Conservation (phyloP, 2,113 vertebrate species). For the Limanda limanda region DNA sequence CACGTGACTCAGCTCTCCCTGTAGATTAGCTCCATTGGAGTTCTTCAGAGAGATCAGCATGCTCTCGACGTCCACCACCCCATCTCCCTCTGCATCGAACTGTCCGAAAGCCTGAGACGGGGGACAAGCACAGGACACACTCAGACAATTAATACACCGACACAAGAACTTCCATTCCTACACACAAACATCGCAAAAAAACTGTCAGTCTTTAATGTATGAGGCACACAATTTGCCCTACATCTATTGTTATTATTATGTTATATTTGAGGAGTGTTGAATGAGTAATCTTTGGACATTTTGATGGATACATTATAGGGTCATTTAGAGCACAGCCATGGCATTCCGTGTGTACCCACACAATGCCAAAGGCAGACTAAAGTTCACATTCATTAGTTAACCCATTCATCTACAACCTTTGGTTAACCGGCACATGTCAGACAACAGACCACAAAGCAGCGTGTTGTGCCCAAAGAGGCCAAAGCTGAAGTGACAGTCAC, state of each 20-base stretch:
- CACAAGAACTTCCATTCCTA: too few relatives aligned
- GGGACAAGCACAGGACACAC: not conserved
- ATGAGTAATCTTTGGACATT: too few relatives aligned
- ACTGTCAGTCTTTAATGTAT: too few relatives aligned
- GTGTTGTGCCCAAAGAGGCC: slow-evolving; percentile 13
- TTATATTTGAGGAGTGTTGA: too few relatives aligned
- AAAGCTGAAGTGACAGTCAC: slow-evolving; percentile 18
- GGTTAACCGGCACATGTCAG: slow-evolving; percentile 43
- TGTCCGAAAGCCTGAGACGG: slow-evolving; percentile 91
- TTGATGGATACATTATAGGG: not conserved
- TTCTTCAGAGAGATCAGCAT: slow-evolving; percentile 94
- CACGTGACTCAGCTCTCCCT: slow-evolving; percentile 94
- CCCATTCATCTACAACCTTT: slow-evolving; percentile 46
- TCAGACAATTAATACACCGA: too few relatives aligned
- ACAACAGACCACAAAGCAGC: slow-evolving; percentile 33
- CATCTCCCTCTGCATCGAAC: slow-evolving; percentile 96
- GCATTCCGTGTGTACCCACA: slow-evolving; percentile 28
- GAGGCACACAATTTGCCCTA: not conserved
- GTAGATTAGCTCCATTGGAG: slow-evolving; percentile 94
- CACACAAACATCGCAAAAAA: too few relatives aligned
- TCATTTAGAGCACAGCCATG: not conserved
- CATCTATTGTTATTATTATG: not conserved
- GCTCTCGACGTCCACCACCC: slow-evolving; percentile 92
- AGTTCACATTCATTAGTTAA: slow-evolving; percentile 35
- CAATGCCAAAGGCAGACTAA: slow-evolving; percentile 40